Evolutionary conservation across 2,113 vertebrate species (phyloP).

Genomic region (Vulpes vulpes): DNA sequence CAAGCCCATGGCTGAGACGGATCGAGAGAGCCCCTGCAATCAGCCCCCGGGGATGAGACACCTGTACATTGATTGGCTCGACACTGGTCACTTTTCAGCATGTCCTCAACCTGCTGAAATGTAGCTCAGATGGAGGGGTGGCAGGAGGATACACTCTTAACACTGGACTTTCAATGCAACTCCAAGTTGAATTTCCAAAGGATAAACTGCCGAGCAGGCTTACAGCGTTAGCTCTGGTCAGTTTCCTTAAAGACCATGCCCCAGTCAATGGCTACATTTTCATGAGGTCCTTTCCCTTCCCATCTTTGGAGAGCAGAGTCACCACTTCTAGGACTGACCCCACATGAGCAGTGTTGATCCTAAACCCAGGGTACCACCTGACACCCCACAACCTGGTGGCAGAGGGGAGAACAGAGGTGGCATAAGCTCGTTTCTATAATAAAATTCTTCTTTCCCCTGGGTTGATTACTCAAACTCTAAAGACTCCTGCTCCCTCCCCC

Average conservation of each 20-base stretch:
- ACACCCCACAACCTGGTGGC: not conserved
- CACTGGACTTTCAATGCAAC: not conserved
- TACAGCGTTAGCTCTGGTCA: not conserved
- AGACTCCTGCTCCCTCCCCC: not conserved
- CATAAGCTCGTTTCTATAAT: not conserved
- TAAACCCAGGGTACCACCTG: not conserved
- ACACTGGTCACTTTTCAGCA: not conserved
- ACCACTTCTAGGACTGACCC: not conserved
- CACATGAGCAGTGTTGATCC: not conserved
- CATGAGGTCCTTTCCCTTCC: not conserved
- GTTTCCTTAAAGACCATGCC: not conserved
- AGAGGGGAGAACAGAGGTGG: constrained; percentile 16
- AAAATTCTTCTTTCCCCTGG: constrained; percentile 42
- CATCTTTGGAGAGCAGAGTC: constrained; percentile 2
- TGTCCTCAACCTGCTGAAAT: not conserved
- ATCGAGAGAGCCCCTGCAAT: not conserved
- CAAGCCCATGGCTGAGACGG: not conserved
- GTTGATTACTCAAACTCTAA: constrained; percentile 58
- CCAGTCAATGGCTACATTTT: not conserved
- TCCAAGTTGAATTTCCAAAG: not conserved
- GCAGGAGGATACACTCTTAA: not conserved
- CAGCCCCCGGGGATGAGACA: no score
- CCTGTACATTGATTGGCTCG: fast-evolving
- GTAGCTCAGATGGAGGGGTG: not conserved
- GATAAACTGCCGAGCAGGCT: not conserved